These are phyloP conservation scores for Trachymyrmex cornetzi DNA, from an alignment of 1,140 invertebrate species.

Conservation along the genomic window DNA sequence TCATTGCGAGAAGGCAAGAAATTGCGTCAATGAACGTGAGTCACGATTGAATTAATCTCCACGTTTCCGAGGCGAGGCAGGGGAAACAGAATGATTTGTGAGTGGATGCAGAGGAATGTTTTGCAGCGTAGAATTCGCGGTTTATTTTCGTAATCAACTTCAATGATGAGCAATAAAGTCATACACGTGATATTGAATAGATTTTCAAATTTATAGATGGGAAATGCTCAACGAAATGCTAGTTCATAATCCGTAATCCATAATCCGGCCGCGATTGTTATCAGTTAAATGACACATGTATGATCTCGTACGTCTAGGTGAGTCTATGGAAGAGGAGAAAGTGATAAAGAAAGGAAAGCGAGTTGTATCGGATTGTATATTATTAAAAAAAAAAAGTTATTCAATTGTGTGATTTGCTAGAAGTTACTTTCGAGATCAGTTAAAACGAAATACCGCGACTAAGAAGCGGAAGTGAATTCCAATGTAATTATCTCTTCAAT, in stretches of 20 bases:
- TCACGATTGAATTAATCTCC: constrained; percentile 68
- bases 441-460: constrained; percentile 11
- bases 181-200: neutral
- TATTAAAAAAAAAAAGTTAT: constrained; percentile 51
- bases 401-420: constrained; percentile 7
- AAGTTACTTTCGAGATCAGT: constrained; percentile 14
- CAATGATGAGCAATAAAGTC: constrained; percentile 7
- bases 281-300: neutral
- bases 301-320: neutral
- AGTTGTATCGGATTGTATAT: neutral
- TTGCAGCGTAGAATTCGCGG: constrained; percentile 7
- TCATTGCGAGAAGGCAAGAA: constrained; percentile 35
- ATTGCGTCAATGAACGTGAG: constrained; percentile 65
- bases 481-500: constrained; percentile 22
- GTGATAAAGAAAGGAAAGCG: constrained; percentile 65
- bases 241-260: neutral
- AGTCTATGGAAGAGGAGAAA: constrained; percentile 66
- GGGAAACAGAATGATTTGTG: constrained; percentile 50
- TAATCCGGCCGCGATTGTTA: neutral
- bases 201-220: neutral
- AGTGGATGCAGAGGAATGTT: neutral
- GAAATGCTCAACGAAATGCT: neutral
- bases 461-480: constrained; percentile 57
- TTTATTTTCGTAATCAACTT: constrained; percentile 23
- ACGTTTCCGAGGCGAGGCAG: constrained; percentile 48